Percentiles rank a stretch among this genome's conserved stretches.
Conservation (phyloP, 2,113 vertebrate species). For the Galemys pyrenaicus region DNA sequence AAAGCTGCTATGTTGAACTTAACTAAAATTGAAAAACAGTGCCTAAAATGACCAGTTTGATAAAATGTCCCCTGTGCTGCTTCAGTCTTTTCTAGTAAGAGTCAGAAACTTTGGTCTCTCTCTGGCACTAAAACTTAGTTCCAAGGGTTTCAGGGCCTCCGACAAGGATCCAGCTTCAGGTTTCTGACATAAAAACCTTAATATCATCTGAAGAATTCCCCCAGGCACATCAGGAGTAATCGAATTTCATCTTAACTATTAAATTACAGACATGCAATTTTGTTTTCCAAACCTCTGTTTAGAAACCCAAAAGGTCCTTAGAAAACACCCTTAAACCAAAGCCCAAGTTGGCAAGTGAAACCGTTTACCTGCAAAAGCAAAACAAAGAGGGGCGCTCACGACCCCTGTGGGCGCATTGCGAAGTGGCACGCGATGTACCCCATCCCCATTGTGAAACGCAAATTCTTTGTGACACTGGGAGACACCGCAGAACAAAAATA, state of each 20-base stretch:
- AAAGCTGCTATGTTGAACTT: not conserved
- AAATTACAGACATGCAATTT: conserved; percentile 38
- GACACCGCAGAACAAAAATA: conserved; percentile 90
- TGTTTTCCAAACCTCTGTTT: conserved; percentile 33
- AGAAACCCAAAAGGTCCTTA: conserved; percentile 38
- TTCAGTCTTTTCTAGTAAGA: not conserved
- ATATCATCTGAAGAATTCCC: not conserved
- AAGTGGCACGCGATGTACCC: conserved; percentile 89
- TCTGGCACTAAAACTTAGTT: not conserved
- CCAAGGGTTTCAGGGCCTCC: not conserved
- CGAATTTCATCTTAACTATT: conserved; percentile 56
- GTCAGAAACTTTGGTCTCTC: not conserved
- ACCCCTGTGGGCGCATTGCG: not conserved
- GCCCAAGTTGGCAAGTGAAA: conserved; percentile 41
- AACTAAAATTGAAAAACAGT: not conserved
- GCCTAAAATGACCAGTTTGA: not conserved
- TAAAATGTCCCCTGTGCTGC: not conserved
- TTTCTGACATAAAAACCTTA: conserved; percentile 47
- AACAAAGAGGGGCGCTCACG: not conserved
- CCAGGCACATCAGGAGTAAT: not conserved
- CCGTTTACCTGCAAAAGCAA: conserved; percentile 47
- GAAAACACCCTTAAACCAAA: conserved; percentile 43
- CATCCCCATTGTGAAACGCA: conserved; percentile 87
- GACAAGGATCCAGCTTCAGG: not conserved
- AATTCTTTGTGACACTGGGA: conserved; percentile 90